Conservation (phyloP, 2,113 vertebrate species). For the Archilochus colubris region DNA sequence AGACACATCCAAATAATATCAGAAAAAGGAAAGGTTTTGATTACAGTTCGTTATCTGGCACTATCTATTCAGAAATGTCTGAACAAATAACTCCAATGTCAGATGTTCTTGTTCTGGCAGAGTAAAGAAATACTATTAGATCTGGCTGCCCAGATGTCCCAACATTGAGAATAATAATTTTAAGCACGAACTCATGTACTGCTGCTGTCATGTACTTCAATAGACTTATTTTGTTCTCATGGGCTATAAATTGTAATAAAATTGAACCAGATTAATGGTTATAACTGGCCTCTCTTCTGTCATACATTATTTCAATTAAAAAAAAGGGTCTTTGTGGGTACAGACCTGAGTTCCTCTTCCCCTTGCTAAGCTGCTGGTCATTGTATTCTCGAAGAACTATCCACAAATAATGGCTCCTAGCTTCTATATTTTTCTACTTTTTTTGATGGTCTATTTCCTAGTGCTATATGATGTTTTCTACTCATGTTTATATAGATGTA, state of each 20-base stretch:
- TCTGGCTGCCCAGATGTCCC: slow-evolving; percentile 66
- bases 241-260: slow-evolving; percentile 52
- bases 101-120: slow-evolving; percentile 53
- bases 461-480: neutral
- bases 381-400: neutral
- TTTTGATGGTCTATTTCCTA: neutral
- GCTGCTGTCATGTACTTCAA: slow-evolving; percentile 57
- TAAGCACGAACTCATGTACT: slow-evolving; percentile 66
- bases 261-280: slow-evolving; percentile 52
- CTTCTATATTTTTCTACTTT: neutral
- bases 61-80: slow-evolving; percentile 51
- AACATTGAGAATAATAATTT: slow-evolving; percentile 46
- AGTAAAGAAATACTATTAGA: slow-evolving; percentile 58
- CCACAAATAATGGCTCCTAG: neutral
- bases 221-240: slow-evolving; percentile 43
- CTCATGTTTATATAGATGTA: neutral
- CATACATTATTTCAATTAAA: slow-evolving; percentile 17
- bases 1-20: neutral
- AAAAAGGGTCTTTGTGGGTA: neutral
- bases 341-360: neutral
- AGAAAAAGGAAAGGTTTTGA: slow-evolving; percentile 61
- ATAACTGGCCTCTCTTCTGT: slow-evolving; percentile 8
- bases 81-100: slow-evolving; percentile 46
- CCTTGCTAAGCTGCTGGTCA: neutral
- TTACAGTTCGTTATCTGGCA: slow-evolving; percentile 48